Evolutionary conservation across 2,113 vertebrate genomes (phyloP), one percentile per base, ranked within the genome.

Genomic region (Cinclus cinclus): DNA sequence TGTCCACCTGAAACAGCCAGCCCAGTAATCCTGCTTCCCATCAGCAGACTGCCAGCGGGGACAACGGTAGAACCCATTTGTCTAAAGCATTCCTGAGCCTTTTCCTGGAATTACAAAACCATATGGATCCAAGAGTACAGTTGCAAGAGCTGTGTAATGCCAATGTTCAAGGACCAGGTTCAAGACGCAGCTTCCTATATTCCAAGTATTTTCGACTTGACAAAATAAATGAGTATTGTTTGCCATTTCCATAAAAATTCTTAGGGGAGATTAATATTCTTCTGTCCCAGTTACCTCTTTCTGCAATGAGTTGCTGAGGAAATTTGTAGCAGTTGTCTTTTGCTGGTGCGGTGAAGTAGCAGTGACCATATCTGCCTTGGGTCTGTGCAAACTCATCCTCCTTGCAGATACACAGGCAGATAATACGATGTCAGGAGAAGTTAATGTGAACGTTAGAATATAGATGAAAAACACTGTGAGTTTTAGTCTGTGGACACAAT

Each of bases 131-230:
- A 13, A 2, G 9, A 59, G 35, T 42, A 15, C 3, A 7, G 7
- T 19, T 47, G 30, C 28, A 42, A 0, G 0, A 44, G 35, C 42
- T 18, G 0, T 4, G 5, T 4, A 22, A 47, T 35, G 24, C 28
- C 56, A 12, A 0, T 24, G 31, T 52, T 59, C 71, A 33, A 44
- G 27, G 8, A 67, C 49, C 8, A 63, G 9, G 49, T 17, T 73
- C 39, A 56, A 55, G 39, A 37, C 25, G 9, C 9, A 35, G 44
- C 35, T 90, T 62, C 25, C 33, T 35, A 6, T 37, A 12, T 49
- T 73, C 33, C n/a, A 41, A 31, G 15, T 62, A 7, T 33, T 63
- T 76, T 59, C 13, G n/a, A 39, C 7, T 44, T 73, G 49, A 67
- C 58, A 41, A 55, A 68, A 70, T 41, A 88, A 70, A 63, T 35